Conservation (phyloP, 2,797 vertebrate species). For the Gymnothorax reevesii region DNA sequence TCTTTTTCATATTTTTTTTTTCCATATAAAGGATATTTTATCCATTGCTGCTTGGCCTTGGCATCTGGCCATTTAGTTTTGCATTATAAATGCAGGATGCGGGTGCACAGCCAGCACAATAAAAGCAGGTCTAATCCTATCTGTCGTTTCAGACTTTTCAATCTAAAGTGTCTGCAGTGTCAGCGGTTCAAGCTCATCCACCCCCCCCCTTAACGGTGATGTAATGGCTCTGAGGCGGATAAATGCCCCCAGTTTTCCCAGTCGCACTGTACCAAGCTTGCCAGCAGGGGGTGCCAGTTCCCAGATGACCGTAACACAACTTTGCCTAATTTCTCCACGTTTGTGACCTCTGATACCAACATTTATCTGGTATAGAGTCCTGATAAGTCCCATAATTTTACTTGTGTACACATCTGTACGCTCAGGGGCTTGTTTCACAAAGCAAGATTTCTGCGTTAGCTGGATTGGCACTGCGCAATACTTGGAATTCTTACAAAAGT, state of each 20-base stretch:
- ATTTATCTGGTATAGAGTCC: neutral
- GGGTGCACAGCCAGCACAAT: conserved; percentile 86
- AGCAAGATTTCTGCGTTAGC: too few relatives aligned
- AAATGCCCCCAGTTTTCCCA: neutral
- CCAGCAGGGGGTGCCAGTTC: neutral
- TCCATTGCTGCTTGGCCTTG: conserved; percentile 50
- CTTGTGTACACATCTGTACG: neutral
- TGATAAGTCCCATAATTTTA: neutral
- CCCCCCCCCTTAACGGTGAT: neutral
- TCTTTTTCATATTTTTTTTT: conserved; percentile 31
- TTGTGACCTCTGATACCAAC: neutral
- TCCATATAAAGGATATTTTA: conserved; percentile 33
- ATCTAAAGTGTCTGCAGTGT: conserved; percentile 84
- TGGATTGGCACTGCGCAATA: too few relatives aligned
- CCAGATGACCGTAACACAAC: too few relatives aligned
- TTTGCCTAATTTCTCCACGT: neutral
- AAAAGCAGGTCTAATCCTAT: conserved; percentile 87
- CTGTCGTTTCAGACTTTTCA: conserved; percentile 88
- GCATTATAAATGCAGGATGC: conserved; percentile 81
- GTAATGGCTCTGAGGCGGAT: neutral
- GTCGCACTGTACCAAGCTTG: neutral
- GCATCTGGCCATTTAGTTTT: conserved; percentile 76
- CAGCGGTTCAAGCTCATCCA: conserved; percentile 73
- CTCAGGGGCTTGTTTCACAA: neutral
- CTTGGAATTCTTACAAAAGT: too few relatives aligned